Evolutionary conservation across 2,797 vertebrate species (phyloP).

Genomic region (Gymnothorax javanicus): DNA sequence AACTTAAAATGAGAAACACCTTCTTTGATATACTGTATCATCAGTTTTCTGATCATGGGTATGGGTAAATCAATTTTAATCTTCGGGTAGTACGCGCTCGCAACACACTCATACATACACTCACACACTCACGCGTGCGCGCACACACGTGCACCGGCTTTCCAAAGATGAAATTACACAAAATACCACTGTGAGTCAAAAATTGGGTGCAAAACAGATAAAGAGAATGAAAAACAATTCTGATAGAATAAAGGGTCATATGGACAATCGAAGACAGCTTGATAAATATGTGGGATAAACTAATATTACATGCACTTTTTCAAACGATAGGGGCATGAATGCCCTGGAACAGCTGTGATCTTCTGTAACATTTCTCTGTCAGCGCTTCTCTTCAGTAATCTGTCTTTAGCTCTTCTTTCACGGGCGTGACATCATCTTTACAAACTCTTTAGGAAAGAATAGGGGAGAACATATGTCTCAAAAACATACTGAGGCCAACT

Average conservation of each 20-base stretch:
- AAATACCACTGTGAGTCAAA: neutral
- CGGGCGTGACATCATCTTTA: conserved; percentile 76
- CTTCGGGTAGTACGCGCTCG: neutral
- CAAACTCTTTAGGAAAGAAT: conserved; percentile 68
- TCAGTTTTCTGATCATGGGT: neutral
- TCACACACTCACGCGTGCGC: neutral
- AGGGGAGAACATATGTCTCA: neutral
- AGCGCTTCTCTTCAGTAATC: neutral
- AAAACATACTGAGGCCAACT: neutral
- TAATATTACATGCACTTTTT: neutral
- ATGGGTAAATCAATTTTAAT: neutral
- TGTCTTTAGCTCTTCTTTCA: conserved; percentile 48
- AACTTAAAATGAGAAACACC: too few relatives aligned
- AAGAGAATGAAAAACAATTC: neutral
- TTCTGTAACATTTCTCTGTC: too few relatives aligned
- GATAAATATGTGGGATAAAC: neutral
- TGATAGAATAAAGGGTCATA: neutral
- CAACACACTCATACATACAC: neutral
- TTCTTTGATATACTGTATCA: neutral
- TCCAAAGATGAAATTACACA: neutral
- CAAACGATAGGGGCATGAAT: neutral
- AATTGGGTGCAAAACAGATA: neutral
- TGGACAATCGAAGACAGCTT: neutral
- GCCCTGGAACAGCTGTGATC: neutral
- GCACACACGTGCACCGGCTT: neutral